A percentile compares a stretch with the other conserved stretches of the same genome.
Evolutionary conservation across 2,888 invertebrate genomes (phyloP).

Genomic region (Synanthedon vespiformis): DNA sequence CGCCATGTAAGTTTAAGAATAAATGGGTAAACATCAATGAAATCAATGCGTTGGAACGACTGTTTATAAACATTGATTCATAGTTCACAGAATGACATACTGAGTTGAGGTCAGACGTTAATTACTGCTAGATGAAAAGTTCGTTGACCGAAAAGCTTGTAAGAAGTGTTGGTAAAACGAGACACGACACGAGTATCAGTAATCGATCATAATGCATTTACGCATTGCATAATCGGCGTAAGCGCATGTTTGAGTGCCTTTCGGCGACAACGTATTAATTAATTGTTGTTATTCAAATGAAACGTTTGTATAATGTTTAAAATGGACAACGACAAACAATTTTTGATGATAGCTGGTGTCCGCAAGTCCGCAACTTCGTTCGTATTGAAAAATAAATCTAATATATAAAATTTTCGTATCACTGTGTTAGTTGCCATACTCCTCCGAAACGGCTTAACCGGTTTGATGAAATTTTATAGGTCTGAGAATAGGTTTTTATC

Average conservation of each 20-base stretch:
- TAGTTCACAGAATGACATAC: neutral
- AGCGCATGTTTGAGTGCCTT: neutral
- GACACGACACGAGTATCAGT: slow-evolving; percentile 14
- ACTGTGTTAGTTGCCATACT: too few species aligned
- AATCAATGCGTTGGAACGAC: neutral
- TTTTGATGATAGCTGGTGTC: too few species aligned
- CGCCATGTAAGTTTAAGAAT: neutral
- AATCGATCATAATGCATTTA: neutral
- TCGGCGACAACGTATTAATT: too few species aligned
- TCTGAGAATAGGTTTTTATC: too few species aligned
- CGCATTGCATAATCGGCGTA: neutral
- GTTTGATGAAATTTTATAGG: too few species aligned
- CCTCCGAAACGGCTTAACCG: too few species aligned
- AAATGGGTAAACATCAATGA: neutral
- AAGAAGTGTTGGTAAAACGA: slow-evolving; percentile 2
- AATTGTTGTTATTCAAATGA: too few species aligned
- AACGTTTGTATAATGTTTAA: too few species aligned
- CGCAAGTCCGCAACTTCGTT: too few species aligned
- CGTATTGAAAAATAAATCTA: too few species aligned
- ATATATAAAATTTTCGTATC: too few species aligned
- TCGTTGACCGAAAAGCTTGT: slow-evolving; percentile 12
- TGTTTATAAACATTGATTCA: neutral
- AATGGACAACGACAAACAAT: neutral
- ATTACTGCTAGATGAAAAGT: slow-evolving; percentile 5
- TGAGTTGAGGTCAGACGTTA: neutral